These are phyloP conservation scores for Sebastiscus albofasciatus DNA, from an alignment of 2,797 vertebrate species.

Conservation along the genomic window DNA sequence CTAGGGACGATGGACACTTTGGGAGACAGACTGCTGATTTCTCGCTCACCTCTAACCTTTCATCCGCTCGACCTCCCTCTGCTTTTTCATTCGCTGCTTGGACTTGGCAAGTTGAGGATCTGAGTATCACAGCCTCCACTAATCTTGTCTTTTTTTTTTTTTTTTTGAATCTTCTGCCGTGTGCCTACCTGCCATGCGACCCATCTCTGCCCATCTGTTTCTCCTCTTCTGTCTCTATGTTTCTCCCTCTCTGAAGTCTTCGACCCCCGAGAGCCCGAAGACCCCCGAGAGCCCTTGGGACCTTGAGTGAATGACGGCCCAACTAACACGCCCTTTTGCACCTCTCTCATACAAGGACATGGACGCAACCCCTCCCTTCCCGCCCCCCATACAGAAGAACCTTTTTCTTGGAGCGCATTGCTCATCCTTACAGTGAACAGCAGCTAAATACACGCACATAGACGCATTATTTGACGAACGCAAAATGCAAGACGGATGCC, in stretches of 20 bases:
- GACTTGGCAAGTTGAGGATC: constrained; percentile 75
- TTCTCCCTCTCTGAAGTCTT: constrained; percentile 85
- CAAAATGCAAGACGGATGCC: constrained; percentile 64
- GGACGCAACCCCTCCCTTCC: constrained; percentile 41
- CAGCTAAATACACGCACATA: constrained; percentile 52
- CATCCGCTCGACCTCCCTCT: constrained; percentile 71
- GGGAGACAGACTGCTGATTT: constrained; percentile 64
- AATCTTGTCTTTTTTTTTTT: constrained; percentile 66
- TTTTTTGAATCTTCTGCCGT: constrained; percentile 57
- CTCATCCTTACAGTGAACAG: constrained; percentile 62
- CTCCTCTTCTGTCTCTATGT: constrained; percentile 84
- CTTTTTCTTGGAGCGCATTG: constrained; percentile 62
- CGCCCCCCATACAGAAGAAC: constrained; percentile 59
- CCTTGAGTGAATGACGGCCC: constrained; percentile 84
- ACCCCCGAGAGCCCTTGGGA: constrained; percentile 84
- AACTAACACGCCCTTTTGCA: constrained; percentile 70
- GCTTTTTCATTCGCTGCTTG: constrained; percentile 80
- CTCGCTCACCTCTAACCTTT: constrained; percentile 65
- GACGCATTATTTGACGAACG: constrained; percentile 48
- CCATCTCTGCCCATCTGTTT: constrained; percentile 85
- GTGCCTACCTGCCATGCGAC: constrained; percentile 70
- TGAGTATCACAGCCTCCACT: constrained; percentile 54
- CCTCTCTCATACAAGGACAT: constrained; percentile 69
- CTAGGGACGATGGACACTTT: constrained; percentile 68
- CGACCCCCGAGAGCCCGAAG: constrained; percentile 84